A percentile compares a stretch with the other conserved stretches of the same genome.
Evolutionary conservation across 1,140 invertebrate species (phyloP).

Genomic region (Temnothorax curvispinosus): DNA sequence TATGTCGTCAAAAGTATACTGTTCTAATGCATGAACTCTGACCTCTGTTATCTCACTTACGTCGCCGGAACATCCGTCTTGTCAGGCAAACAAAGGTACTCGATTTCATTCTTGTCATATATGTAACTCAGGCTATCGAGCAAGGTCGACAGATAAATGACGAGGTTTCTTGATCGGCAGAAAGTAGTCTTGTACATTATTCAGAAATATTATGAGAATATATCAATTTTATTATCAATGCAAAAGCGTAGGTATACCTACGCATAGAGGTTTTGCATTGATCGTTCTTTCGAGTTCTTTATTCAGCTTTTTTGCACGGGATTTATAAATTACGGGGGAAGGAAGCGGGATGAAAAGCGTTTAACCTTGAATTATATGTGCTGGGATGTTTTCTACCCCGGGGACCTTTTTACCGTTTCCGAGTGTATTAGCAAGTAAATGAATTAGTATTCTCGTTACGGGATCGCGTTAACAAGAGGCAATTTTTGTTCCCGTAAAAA

Average conservation of each 20-base stretch:
- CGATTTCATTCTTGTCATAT: constrained; percentile 49
- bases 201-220: constrained; percentile 2
- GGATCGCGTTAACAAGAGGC: constrained; percentile 30
- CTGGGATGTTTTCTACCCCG: not conserved
- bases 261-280: not conserved
- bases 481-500: constrained; percentile 36
- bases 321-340: constrained; percentile 27
- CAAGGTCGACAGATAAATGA: constrained; percentile 20
- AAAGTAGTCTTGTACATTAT: constrained; percentile 5
- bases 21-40: constrained; percentile 65
- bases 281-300: not conserved
- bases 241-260: too few relatives aligned
- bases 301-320: not conserved
- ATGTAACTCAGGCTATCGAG: constrained; percentile 2
- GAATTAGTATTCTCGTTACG: constrained; percentile 45
- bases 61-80: constrained; percentile 60
- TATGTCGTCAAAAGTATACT: constrained; percentile 71
- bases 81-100: constrained; percentile 34
- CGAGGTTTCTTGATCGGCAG: constrained; percentile 10
- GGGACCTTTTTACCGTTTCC: constrained; percentile 28
- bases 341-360: constrained; percentile 11
- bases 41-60: constrained; percentile 62
- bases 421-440: constrained; percentile 50
- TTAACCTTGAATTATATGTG: constrained; percentile 44
- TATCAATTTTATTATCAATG: too few relatives aligned